phyloP scores from a whole-genome alignment of 2,797 vertebrate genomes.

The Sibirionetta formosa region DNA sequence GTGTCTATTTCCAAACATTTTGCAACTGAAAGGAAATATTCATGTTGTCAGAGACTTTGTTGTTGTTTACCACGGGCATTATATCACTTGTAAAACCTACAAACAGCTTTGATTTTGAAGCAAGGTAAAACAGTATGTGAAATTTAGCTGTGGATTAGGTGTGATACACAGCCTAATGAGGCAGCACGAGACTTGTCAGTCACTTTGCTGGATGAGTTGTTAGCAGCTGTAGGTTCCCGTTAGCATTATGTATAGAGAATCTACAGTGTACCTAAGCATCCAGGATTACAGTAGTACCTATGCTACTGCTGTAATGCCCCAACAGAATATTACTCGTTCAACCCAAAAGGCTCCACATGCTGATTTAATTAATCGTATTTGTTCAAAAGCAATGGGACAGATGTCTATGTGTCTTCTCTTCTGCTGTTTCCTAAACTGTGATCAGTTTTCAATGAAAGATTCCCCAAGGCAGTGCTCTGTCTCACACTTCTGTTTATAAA shows the following conservation, averaged over 20 bases:
- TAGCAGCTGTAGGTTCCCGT: neutral
- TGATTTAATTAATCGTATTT: constrained; percentile 26
- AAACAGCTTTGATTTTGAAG: neutral
- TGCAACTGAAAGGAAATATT: neutral
- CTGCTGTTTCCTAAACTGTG: constrained; percentile 12
- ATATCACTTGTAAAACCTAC: neutral
- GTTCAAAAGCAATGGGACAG: neutral
- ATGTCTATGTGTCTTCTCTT: neutral
- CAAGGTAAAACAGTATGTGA: neutral
- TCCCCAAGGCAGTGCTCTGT: constrained; percentile 22
- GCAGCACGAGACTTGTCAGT: neutral
- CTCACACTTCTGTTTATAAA: constrained; percentile 46
- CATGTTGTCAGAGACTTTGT: neutral
- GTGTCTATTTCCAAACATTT: neutral
- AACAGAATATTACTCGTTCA: neutral
- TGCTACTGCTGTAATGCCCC: neutral
- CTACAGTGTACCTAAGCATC: neutral
- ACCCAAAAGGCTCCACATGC: neutral
- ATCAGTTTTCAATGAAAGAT: constrained; percentile 1
- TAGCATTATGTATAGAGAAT: neutral
- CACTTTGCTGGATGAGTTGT: neutral
- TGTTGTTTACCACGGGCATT: neutral
- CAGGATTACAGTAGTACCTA: neutral
- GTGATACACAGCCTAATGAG: neutral
- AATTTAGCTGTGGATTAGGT: constrained; percentile 3